Conservation (phyloP, 2,888 invertebrate species). For the Apeira syringaria region DNA sequence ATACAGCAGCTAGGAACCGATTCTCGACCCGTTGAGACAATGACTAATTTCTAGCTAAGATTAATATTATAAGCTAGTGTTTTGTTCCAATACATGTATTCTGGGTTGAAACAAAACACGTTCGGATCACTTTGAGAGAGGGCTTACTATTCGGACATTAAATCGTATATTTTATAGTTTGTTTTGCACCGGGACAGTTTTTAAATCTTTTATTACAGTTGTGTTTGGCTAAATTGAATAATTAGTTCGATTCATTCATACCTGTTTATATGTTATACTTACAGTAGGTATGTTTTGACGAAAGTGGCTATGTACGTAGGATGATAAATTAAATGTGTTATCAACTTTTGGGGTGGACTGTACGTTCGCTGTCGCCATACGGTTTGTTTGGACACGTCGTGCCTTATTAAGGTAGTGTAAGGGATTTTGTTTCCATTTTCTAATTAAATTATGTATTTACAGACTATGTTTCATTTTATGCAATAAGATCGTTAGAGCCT, state of each 20-base stretch:
- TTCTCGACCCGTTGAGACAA: too few species aligned
- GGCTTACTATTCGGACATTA: too few species aligned
- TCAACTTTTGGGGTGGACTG: slow-evolving; percentile 24
- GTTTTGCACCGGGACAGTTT: slow-evolving; percentile 47
- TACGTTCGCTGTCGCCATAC: slow-evolving; percentile 22
- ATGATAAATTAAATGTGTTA: slow-evolving; percentile 16
- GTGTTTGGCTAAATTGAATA: slow-evolving; percentile 34
- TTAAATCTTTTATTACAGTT: slow-evolving; percentile 38
- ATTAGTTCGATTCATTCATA: slow-evolving; percentile 6
- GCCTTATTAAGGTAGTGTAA: slow-evolving; percentile 81
- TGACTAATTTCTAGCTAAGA: too few species aligned
- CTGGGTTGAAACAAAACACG: too few species aligned
- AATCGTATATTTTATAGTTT: slow-evolving; percentile 55
- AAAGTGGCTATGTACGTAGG: slow-evolving; percentile 12
- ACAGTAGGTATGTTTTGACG: slow-evolving; percentile 16
- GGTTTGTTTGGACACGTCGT: slow-evolving; percentile 70
- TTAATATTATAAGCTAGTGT: too few species aligned
- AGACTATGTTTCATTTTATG: slow-evolving; percentile 43
- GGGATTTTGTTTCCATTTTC: slow-evolving; percentile 80
- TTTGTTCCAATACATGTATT: too few species aligned
- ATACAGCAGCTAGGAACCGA: too few species aligned
- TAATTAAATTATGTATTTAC: slow-evolving; percentile 79
- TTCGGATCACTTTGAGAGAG: too few species aligned
- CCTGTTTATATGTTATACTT: slow-evolving; percentile 16
- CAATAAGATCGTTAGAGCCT: too few species aligned